phyloP scores from a whole-genome alignment of 2,888 invertebrate species.

The Parnassius mnemosyne region DNA sequence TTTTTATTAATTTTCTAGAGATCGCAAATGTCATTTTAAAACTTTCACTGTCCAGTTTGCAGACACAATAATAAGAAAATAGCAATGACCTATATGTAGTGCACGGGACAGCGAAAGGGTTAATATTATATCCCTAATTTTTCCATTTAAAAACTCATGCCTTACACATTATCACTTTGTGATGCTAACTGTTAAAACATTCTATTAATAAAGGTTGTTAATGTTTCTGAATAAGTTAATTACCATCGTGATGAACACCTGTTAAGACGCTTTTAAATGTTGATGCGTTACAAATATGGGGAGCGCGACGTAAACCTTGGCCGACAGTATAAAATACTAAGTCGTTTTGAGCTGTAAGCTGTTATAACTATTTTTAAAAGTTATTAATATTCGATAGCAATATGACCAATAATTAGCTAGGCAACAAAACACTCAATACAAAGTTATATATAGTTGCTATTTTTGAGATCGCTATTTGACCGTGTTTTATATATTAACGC shows the following conservation, averaged over 20 bases:
- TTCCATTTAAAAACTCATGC: constrained; percentile 1
- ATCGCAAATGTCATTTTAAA: neutral
- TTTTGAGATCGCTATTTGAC: no score
- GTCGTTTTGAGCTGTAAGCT: neutral
- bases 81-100: no score
- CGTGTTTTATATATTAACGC: no score
- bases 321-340: neutral
- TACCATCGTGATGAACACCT: constrained; percentile 11
- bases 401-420: neutral
- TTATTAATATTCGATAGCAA: neutral
- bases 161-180: neutral
- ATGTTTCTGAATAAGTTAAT: constrained; percentile 10
- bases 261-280: constrained; percentile 1
- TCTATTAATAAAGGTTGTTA: constrained; percentile 9
- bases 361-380: neutral
- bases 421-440: constrained; percentile 6
- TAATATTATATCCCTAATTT: neutral
- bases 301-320: constrained; percentile 4
- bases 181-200: constrained; percentile 11
- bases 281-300: constrained; percentile 11
- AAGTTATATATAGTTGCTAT: neutral
- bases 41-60: no score
- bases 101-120: no score
- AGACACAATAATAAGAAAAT: no score
- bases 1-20: no score